Percentiles rank a stretch among this genome's conserved stretches.
phyloP scores from a whole-genome alignment of 2,888 invertebrate genomes.

The Eilema caniola region DNA sequence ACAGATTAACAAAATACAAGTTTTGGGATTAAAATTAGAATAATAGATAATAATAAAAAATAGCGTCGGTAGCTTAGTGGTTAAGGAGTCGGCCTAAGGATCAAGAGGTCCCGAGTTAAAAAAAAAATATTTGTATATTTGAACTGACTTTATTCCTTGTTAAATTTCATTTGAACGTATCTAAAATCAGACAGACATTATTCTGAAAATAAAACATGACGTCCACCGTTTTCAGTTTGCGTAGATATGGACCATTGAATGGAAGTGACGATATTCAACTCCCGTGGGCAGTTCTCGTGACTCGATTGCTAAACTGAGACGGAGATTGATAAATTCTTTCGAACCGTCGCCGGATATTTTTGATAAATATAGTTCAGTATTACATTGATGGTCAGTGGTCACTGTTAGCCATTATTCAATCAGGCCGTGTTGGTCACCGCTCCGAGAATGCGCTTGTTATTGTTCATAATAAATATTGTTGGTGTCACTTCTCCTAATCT shows the following conservation, averaged over 20 bases:
- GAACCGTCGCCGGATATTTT: constrained; percentile 46
- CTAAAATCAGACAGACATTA: not conserved
- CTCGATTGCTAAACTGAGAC: constrained; percentile 25
- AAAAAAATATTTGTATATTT: no score
- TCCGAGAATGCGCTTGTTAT: constrained; percentile 55
- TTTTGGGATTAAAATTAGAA: no score
- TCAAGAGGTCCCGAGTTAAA: no score
- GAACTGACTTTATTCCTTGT: not conserved
- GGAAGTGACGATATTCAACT: constrained; percentile 1
- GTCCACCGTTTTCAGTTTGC: not conserved
- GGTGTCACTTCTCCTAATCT: constrained; percentile 35
- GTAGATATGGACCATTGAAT: not conserved
- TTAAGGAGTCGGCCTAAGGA: no score
- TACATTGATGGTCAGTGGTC: constrained; percentile 39
- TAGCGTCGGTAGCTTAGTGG: no score
- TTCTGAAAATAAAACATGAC: constrained; percentile 1
- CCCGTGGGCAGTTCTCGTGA: constrained; percentile 21
- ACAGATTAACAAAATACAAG: no score
- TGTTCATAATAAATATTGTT: constrained; percentile 67
- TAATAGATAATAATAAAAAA: no score
- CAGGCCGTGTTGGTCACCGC: constrained; percentile 68
- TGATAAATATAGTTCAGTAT: constrained; percentile 63
- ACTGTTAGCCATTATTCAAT: constrained; percentile 72
- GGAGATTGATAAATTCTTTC: constrained; percentile 31
- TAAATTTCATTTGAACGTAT: not conserved